phyloP scores from a whole-genome alignment of 2,888 invertebrate genomes.

The Phyllotreta cruciferae region DNA sequence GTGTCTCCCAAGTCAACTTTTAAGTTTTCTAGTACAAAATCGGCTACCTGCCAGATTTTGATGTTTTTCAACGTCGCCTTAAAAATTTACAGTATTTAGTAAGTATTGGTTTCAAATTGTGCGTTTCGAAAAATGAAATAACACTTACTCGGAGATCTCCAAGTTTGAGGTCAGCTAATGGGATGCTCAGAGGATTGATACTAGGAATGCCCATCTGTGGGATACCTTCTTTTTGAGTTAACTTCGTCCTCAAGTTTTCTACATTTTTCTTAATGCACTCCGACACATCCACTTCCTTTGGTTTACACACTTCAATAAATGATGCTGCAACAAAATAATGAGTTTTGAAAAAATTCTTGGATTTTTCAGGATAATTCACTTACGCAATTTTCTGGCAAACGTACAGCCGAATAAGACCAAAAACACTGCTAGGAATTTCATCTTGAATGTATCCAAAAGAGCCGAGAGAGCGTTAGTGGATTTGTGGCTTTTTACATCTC shows the following conservation, averaged over 20 bases:
- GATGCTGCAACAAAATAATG: slow-evolving; percentile 62
- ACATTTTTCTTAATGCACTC: slow-evolving; percentile 68
- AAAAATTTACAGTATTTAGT: slow-evolving; percentile 30
- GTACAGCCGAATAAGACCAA: not conserved
- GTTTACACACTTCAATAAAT: slow-evolving; percentile 70
- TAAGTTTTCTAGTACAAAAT: slow-evolving; percentile 64
- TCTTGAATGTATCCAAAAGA: not conserved
- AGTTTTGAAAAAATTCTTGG: too few species aligned
- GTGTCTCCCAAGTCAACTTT: slow-evolving; percentile 61
- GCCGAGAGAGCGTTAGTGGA: not conserved
- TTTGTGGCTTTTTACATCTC: not conserved
- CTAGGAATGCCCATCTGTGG: slow-evolving; percentile 71
- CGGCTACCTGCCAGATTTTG: slow-evolving; percentile 63
- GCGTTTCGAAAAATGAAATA: not conserved
- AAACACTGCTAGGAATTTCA: not conserved
- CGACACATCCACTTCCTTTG: slow-evolving; percentile 67
- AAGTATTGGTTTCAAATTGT: not conserved
- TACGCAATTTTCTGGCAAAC: slow-evolving; percentile 4
- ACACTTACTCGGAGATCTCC: slow-evolving; percentile 51
- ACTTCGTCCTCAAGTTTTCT: slow-evolving; percentile 64
- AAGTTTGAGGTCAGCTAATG: slow-evolving; percentile 69
- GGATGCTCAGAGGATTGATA: slow-evolving; percentile 72
- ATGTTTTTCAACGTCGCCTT: slow-evolving; percentile 43
- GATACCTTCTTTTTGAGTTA: slow-evolving; percentile 64
- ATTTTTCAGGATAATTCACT: not conserved